Evolutionary conservation across 2,888 invertebrate species (phyloP).

Genomic region (Tetanocera ferruginea): DNA sequence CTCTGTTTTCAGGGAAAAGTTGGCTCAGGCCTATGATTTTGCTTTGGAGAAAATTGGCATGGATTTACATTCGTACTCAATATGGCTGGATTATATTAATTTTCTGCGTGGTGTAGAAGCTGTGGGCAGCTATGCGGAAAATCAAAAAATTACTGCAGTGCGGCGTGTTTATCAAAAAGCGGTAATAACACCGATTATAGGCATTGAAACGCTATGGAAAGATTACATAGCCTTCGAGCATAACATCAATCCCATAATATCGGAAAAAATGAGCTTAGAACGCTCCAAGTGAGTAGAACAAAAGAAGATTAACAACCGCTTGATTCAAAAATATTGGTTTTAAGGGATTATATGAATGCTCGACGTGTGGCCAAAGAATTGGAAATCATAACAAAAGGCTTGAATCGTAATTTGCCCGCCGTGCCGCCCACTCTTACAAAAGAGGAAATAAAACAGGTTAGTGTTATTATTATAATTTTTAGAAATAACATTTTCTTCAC

Average conservation of each 20-base stretch:
- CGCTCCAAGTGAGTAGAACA: slow-evolving; percentile 75
- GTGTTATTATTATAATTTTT: background rate
- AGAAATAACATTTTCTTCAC: background rate
- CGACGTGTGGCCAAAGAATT: slow-evolving; percentile 95
- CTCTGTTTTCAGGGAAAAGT: slow-evolving; percentile 86
- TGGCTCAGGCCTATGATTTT: slow-evolving; percentile 99
- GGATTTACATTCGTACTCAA: slow-evolving; percentile 96
- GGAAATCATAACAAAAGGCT: slow-evolving; percentile 93
- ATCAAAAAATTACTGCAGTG: slow-evolving; percentile 98
- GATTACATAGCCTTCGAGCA: slow-evolving; percentile 98
- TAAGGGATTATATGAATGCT: slow-evolving; percentile 96
- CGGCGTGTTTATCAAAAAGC: slow-evolving; percentile 97
- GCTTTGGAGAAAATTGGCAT: slow-evolving; percentile 98
- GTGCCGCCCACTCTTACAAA: slow-evolving; percentile 93
- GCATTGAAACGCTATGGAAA: slow-evolving; percentile 96
- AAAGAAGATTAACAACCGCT: background rate
- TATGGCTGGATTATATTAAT: slow-evolving; percentile 98
- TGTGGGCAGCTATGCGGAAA: slow-evolving; percentile 98
- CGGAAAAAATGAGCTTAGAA: slow-evolving; percentile 98
- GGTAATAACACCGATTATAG: slow-evolving; percentile 95
- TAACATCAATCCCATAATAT: slow-evolving; percentile 82
- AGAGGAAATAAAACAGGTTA: slow-evolving; percentile 93
- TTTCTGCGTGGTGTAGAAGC: slow-evolving; percentile 97
- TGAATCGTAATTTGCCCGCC: slow-evolving; percentile 95
- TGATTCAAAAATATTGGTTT: background rate